These are phyloP conservation scores for Synergus umbraculus DNA, from an alignment of 2,888 invertebrate genomes.

Conservation along the genomic window DNA sequence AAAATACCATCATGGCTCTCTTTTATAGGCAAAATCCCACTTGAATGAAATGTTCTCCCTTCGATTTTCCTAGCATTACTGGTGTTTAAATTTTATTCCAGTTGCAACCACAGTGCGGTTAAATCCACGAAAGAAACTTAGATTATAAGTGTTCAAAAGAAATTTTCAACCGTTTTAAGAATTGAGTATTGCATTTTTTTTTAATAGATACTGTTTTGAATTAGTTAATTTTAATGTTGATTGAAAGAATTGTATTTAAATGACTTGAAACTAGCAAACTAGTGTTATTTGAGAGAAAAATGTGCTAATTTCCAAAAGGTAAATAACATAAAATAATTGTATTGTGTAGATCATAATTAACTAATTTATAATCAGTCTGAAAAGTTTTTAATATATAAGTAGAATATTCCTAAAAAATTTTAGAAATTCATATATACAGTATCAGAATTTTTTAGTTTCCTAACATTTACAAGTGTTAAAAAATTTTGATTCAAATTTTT, in stretches of 20 bases:
- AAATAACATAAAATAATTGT: neutral
- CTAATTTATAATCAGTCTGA: neutral
- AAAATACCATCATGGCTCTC: slow-evolving; percentile 7
- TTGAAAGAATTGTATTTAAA: neutral
- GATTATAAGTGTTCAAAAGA: slow-evolving; percentile 5
- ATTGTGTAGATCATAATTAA: neutral
- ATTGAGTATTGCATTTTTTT: neutral
- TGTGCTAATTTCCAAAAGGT: neutral
- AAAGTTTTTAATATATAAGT: neutral
- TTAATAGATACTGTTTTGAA: neutral
- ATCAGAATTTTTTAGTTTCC: too few relatives aligned
- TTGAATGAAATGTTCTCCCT: neutral
- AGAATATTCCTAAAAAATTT: neutral
- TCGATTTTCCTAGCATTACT: neutral
- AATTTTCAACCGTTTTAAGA: neutral
- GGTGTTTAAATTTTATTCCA: neutral
- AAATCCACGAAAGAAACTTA: neutral
- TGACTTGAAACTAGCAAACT: neutral
- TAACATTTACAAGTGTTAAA: too few relatives aligned
- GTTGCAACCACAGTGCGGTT: slow-evolving; percentile 9
- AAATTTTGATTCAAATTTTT: too few relatives aligned
- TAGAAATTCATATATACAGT: neutral
- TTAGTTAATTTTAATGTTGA: too few relatives aligned
- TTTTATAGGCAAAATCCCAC: slow-evolving; percentile 31
- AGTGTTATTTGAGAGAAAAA: neutral